A percentile compares a stretch with the other conserved stretches of the same genome.
Evolutionary conservation across 2,113 vertebrate genomes (phyloP).

Genomic region (Triplophysa siluroides): DNA sequence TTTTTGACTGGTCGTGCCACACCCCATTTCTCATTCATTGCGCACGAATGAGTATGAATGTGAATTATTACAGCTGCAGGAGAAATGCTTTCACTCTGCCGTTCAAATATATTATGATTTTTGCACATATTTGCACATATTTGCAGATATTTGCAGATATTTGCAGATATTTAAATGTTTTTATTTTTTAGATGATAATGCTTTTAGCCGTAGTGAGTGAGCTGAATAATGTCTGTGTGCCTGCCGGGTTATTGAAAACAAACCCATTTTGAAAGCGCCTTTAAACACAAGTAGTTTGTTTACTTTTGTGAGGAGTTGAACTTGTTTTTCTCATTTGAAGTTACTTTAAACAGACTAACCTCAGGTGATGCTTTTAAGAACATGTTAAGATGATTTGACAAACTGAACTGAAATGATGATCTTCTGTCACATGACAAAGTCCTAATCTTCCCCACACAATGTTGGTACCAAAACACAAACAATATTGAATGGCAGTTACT

Average conservation of each 20-base stretch:
- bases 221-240: background rate
- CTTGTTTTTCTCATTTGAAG: conserved; percentile 8
- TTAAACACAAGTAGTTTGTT: conserved; percentile 29
- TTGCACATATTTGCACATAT: background rate
- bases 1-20: no score
- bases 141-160: background rate
- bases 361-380: conserved; percentile 7
- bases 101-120: background rate
- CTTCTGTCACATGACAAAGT: background rate
- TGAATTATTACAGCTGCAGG: background rate
- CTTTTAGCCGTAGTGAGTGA: conserved; percentile 20
- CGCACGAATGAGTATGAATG: no score
- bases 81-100: background rate
- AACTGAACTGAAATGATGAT: background rate
- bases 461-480: background rate
- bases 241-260: conserved; percentile 1
- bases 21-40: no score
- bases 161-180: background rate
- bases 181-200: background rate
- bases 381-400: conserved; percentile 3
- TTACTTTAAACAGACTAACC: background rate
- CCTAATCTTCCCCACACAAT: background rate
- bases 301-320: conserved; percentile 30
- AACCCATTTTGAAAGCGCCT: background rate
- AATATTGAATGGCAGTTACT: background rate